These are phyloP conservation scores for Thumatha senex DNA, from an alignment of 2,888 invertebrate genomes.

Conservation along the genomic window DNA sequence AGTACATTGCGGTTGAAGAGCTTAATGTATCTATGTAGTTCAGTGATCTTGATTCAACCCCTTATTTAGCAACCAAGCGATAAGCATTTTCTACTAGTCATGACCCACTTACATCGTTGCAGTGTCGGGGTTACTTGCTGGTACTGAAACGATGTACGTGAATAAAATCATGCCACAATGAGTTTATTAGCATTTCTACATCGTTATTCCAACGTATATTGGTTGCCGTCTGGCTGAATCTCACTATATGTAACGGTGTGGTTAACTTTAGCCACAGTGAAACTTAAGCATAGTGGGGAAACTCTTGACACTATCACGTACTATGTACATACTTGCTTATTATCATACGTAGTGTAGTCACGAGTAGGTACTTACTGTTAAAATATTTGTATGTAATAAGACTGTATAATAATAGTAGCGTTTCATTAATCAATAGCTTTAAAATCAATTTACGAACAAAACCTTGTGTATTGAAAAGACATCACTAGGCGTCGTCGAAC, in stretches of 20 bases:
- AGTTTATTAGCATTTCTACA: neutral
- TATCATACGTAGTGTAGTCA: neutral
- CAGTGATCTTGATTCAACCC: neutral
- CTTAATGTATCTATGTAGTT: neutral
- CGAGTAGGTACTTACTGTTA: too few species aligned
- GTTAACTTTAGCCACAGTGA: conserved; percentile 1
- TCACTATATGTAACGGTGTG: neutral
- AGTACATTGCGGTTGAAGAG: too few species aligned
- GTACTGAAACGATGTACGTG: conserved; percentile 1
- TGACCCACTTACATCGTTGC: conserved; percentile 1
- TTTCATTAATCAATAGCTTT: neutral
- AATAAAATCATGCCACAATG: neutral
- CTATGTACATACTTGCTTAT: neutral
- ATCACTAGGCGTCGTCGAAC: neutral
- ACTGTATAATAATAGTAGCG: neutral
- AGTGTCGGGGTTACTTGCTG: neutral
- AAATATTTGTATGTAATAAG: neutral
- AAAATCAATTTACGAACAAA: neutral
- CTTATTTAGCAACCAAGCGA: too few species aligned
- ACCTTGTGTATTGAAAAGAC: neutral
- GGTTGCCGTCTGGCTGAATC: conserved; percentile 3
- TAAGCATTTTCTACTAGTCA: neutral
- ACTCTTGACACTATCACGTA: neutral
- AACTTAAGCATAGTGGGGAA: conserved; percentile 8
- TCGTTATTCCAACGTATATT: neutral